phyloP scores from a whole-genome alignment of 2,113 vertebrate species.

The Sylvia atricapilla region DNA sequence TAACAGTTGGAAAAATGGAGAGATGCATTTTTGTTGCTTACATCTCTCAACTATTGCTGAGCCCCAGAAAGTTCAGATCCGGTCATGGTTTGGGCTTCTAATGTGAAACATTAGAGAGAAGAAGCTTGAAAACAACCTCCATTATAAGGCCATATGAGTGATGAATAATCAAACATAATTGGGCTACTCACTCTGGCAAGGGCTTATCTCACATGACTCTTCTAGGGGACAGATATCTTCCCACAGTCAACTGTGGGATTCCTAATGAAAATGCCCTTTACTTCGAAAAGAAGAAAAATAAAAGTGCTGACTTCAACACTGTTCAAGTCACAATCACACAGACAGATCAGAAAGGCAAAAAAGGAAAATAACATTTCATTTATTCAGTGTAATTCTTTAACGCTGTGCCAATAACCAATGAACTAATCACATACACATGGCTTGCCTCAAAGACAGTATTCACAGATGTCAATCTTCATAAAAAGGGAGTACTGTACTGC shows the following conservation, averaged over 20 bases:
- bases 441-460: slow-evolving; percentile 14
- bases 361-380: neutral
- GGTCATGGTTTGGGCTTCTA: neutral
- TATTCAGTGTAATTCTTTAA: slow-evolving; percentile 15
- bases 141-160: neutral
- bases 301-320: slow-evolving; percentile 16
- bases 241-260: neutral
- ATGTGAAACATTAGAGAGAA: neutral
- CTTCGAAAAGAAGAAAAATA: slow-evolving; percentile 14
- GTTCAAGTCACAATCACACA: neutral
- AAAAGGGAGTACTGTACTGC: neutral
- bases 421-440: slow-evolving; percentile 14
- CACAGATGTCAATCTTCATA: neutral
- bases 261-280: neutral
- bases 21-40: neutral
- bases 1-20: neutral
- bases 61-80: neutral
- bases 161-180: neutral
- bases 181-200: neutral
- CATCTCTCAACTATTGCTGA: neutral
- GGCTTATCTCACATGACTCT: neutral
- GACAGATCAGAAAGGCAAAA: neutral
- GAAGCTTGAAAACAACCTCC: neutral
- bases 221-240: neutral
- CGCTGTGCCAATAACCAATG: neutral